Percentiles rank a stretch among this genome's conserved stretches.
These are phyloP conservation scores for Musca domestica DNA, from an alignment of 1,140 invertebrate species.

Conservation along the genomic window DNA sequence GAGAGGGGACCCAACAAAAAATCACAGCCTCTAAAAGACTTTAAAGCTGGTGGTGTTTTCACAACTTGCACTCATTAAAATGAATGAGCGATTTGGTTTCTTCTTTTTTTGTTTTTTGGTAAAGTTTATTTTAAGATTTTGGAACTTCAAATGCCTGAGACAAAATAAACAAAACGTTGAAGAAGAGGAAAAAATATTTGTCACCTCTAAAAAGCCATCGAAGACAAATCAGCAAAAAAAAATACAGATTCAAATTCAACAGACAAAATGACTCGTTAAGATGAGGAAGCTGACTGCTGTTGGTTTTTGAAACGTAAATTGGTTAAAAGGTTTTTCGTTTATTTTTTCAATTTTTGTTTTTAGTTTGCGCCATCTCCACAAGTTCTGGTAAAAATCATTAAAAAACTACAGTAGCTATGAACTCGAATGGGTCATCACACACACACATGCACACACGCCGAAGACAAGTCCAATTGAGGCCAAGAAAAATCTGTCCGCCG, in stretches of 20 bases:
- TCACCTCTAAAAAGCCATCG: slow-evolving; percentile 17
- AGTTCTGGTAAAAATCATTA: slow-evolving; percentile 3
- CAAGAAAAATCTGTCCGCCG: too few relatives aligned
- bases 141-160: background rate
- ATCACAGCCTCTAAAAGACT: background rate
- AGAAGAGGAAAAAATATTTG: slow-evolving; percentile 12
- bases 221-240: slow-evolving; percentile 18
- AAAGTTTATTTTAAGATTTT: too few relatives aligned
- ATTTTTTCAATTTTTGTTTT: background rate
- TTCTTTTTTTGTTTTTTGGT: too few relatives aligned
- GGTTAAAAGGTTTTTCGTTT: slow-evolving; percentile 12
- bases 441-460: too few relatives aligned
- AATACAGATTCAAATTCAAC: background rate
- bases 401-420: slow-evolving; percentile 20
- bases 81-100: background rate
- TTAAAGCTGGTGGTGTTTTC: background rate
- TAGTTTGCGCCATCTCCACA: background rate
- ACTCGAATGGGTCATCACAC: slow-evolving; percentile 1
- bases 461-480: too few relatives aligned
- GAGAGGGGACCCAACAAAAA: background rate
- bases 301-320: slow-evolving; percentile 8
- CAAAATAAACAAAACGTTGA: background rate
- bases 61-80: slow-evolving; percentile 9
- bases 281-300: background rate
- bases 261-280: slow-evolving; percentile 11